Conservation (phyloP, 37 sponge, comb jelly and placozoan species). For the Halichondria panicea region DNA sequence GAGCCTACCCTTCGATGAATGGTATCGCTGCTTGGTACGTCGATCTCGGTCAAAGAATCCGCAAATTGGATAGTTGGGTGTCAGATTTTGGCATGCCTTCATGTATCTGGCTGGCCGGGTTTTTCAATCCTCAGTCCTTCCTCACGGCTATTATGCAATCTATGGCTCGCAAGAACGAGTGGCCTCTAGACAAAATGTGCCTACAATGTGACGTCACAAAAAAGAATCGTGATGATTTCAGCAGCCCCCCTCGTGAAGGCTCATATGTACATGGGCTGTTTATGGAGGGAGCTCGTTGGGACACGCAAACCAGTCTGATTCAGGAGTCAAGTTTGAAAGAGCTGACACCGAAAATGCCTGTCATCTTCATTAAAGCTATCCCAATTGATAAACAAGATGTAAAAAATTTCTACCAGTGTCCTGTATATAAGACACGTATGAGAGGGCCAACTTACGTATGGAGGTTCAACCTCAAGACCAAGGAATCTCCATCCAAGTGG, state of each 20-base stretch:
- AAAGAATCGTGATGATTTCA: constrained; percentile 94
- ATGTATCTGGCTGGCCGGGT: constrained; percentile 96
- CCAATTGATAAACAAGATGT: constrained; percentile 96
- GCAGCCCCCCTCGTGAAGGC: constrained; percentile 94
- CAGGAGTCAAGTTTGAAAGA: constrained; percentile 96
- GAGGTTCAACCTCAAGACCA: constrained; percentile 99
- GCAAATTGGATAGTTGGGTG: constrained; percentile 95
- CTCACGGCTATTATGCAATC: constrained; percentile 99
- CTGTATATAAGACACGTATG: constrained; percentile 94
- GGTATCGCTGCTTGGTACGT: constrained; percentile 87
- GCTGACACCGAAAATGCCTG: constrained; percentile 92
- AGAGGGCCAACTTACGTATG: constrained; percentile 98
- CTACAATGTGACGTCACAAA: constrained; percentile 98
- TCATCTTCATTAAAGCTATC: constrained; percentile 95
- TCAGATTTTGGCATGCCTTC: constrained; percentile 94
- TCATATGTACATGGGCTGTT: constrained; percentile 93
- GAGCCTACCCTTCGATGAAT: constrained; percentile 95
- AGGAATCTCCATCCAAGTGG: constrained; percentile 98
- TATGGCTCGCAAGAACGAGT: constrained; percentile 99
- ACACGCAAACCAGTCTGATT: constrained; percentile 89
- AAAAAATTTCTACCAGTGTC: constrained; percentile 96
- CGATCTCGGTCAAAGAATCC: constrained; percentile 87
- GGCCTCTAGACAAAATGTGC: constrained; percentile 99
- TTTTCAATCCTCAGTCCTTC: constrained; percentile 99
- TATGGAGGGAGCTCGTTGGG: constrained; percentile 99